Evolutionary conservation across 2,113 vertebrate genomes (phyloP).

Genomic region (Hystrix brachyura): DNA sequence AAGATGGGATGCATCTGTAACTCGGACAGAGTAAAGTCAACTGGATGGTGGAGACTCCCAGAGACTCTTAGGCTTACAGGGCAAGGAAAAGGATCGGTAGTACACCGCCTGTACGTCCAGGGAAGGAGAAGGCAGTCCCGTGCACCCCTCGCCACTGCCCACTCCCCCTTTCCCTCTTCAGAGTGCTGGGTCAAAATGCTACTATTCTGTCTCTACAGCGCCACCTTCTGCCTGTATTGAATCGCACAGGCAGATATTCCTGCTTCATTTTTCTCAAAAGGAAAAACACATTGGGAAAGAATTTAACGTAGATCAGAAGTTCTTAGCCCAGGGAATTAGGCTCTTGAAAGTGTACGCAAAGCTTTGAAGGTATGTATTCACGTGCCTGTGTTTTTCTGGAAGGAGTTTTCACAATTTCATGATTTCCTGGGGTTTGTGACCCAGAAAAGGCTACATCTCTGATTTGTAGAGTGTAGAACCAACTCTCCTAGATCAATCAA

Average conservation of each 20-base stretch:
- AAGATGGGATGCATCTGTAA: neutral
- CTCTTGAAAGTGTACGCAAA: neutral
- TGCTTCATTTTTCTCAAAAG: neutral
- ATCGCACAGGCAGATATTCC: neutral
- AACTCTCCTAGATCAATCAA: neutral
- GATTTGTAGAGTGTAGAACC: neutral
- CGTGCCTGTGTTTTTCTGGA: neutral
- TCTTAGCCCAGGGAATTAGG: neutral
- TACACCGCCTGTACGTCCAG: neutral
- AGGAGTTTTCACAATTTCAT: neutral
- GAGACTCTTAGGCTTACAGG: neutral
- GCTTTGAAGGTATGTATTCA: neutral
- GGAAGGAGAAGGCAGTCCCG: neutral
- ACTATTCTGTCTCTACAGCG: constrained; percentile 15
- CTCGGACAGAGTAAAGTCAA: neutral
- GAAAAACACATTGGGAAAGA: neutral
- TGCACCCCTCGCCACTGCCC: fast-evolving
- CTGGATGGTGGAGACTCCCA: neutral
- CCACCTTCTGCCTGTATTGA: constrained; percentile 59
- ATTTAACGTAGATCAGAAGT: neutral
- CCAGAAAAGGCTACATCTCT: neutral
- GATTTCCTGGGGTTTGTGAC: neutral
- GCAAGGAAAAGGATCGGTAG: neutral
- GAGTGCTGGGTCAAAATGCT: neutral
- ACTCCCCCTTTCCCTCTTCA: neutral